These are phyloP conservation scores for Cherax destructor DNA, from an alignment of 1,140 invertebrate genomes.

Conservation along the genomic window DNA sequence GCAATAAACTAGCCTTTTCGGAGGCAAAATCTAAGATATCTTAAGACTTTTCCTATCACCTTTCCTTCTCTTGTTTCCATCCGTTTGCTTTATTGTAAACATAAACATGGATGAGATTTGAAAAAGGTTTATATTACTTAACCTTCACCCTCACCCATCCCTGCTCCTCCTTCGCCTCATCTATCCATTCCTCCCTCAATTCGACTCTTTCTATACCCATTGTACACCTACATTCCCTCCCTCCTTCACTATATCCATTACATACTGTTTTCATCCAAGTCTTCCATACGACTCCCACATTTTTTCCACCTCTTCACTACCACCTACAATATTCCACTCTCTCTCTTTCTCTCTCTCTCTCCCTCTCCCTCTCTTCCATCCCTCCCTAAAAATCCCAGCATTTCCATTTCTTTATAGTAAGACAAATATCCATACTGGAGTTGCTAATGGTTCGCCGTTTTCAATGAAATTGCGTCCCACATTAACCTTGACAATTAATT, in stretches of 20 bases:
- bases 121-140: no score
- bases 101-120: no score
- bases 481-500: conserved; percentile 50
- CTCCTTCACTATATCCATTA: not conserved
- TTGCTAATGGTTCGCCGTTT: conserved; percentile 36
- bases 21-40: no score
- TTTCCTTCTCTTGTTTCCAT: no score
- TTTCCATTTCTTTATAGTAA: conserved; percentile 49
- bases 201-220: no score
- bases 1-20: no score
- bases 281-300: not conserved
- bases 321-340: not conserved
- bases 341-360: not conserved
- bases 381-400: not conserved
- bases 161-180: not conserved
- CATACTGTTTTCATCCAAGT: no score
- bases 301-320: not conserved
- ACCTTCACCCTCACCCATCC: no score
- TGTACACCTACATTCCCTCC: no score
- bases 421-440: conserved; percentile 38
- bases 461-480: conserved; percentile 45
- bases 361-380: not conserved
- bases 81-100: no score
- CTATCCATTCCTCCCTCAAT: not conserved
- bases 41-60: no score